These are phyloP conservation scores for Piscicola geometra DNA, from an alignment of 2,888 invertebrate species.

Conservation along the genomic window DNA sequence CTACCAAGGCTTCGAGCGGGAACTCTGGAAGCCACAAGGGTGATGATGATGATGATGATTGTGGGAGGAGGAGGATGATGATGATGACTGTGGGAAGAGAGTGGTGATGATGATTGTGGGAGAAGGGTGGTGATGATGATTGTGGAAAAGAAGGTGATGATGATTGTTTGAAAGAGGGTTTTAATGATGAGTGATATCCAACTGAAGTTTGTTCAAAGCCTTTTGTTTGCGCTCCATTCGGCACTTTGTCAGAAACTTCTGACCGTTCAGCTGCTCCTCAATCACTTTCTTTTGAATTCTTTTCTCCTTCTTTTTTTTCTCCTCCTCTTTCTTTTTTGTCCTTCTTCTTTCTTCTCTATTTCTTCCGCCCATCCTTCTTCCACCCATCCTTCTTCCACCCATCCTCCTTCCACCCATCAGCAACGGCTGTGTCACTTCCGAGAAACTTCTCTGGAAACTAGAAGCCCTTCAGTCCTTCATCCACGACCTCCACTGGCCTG, in stretches of 20 bases:
- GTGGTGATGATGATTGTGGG: background rate
- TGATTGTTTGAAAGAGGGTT: too few relatives aligned
- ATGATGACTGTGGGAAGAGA: background rate
- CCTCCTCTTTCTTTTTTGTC: too few relatives aligned
- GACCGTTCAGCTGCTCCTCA: too few relatives aligned
- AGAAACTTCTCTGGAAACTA: slow-evolving; percentile 96
- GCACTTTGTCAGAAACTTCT: background rate
- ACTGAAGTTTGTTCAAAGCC: background rate
- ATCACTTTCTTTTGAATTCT: too few relatives aligned
- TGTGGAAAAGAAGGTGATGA: background rate
- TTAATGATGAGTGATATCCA: too few relatives aligned
- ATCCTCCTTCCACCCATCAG: slow-evolving; percentile 43
- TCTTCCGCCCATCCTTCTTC: too few relatives aligned
- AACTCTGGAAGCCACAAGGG: slow-evolving; percentile 98
- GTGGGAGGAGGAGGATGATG: too few relatives aligned
- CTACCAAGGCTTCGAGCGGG: slow-evolving; percentile 90
- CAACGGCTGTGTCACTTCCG: slow-evolving; percentile 89
- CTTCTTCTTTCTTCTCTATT: too few relatives aligned
- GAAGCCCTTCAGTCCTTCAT: slow-evolving; percentile 97
- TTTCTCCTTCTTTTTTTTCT: background rate
- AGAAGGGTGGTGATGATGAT: background rate
- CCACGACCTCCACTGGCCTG: slow-evolving; percentile 96
- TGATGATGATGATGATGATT: slow-evolving; percentile 59
- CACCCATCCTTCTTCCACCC: too few relatives aligned
- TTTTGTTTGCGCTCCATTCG: background rate